Evolutionary conservation across 1,140 invertebrate genomes (phyloP).

Genomic region (Drosophila nigromelanica): DNA sequence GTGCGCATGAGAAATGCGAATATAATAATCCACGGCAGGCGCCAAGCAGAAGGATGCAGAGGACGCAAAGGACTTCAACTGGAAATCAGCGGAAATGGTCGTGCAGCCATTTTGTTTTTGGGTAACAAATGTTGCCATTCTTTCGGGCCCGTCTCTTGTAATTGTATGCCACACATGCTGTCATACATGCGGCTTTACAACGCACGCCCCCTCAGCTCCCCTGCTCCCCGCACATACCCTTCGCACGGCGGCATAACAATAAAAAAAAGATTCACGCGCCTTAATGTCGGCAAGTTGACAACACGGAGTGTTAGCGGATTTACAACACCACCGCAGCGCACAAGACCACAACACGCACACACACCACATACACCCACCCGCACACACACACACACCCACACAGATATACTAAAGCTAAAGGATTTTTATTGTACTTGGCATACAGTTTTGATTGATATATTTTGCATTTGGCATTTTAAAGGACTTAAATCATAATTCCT

Average conservation of each 20-base stretch:
- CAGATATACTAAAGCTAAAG: conserved; percentile 29
- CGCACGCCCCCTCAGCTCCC: conserved; percentile 16
- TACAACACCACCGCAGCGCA: conserved; percentile 39
- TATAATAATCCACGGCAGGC: conserved; percentile 75
- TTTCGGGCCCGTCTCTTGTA: conserved; percentile 48
- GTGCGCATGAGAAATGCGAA: conserved; percentile 75
- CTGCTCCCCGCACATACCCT: conserved; percentile 16
- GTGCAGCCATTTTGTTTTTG: conserved; percentile 71
- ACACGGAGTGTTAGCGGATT: conserved; percentile 77
- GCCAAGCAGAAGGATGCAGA: conserved; percentile 34
- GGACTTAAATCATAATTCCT: conserved; percentile 50
- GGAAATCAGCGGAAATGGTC: conserved; percentile 69
- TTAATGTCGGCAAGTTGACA: conserved; percentile 77
- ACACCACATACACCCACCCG: conserved; percentile 3
- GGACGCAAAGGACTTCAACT: conserved; percentile 49
- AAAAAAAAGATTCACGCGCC: conserved; percentile 73
- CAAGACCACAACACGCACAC: conserved; percentile 16
- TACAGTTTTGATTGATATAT: conserved; percentile 76
- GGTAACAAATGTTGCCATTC: conserved; percentile 66
- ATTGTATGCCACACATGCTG: conserved; percentile 63
- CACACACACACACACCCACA: conserved; percentile 3
- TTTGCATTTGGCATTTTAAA: conserved; percentile 58
- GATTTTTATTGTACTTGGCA: conserved; percentile 51
- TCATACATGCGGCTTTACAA: conserved; percentile 49
- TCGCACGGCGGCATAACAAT: conserved; percentile 69